Base-by-base conservation (phyloP, 2,797 vertebrate genomes). In the Rhabdophis nuchalis region DNA sequence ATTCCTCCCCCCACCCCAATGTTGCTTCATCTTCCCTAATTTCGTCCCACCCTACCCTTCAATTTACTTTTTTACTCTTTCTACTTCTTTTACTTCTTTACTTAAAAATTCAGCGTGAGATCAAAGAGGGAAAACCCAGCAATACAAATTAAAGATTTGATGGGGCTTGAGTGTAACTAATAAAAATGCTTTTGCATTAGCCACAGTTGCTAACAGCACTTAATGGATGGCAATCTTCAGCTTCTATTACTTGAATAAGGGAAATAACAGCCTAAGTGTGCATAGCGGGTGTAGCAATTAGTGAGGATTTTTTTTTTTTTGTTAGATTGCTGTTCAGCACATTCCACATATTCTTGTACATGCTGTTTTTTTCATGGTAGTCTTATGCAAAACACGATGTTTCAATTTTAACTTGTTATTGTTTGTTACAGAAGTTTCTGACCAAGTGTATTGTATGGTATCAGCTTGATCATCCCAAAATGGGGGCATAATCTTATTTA, bases 111-210 rank as follows among this genome's bases (percentile, higher is more conserved):
- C 68, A 94, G 58, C 58, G 60, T 93, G 94, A 95, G 89, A 96
- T 96, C 94, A 95, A 95, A 96, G 93, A 23, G 50, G 86, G 92
- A 93, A 85, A 95, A 93, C 46, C 13, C 3, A 0, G 50, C 88
- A 95, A 93, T 82, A 96, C 91, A 94, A 95, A 96, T 94, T 93
- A 95, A 27, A 93, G 87, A 95, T 96, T 87, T 95, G 91, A 95
- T 88, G 82, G 91, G 87, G 94, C 92, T 90, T 91, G 93, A 95
- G n/a, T 94, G 93, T 94, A 96, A 95, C 94, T 89, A 94, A 94
- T 93, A 94, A 95, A 95, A 95, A 95, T 95, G 92, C 11, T 96
- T 95, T 92, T 95, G 82, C 92, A 95, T 95, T 95, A 95, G 87
- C 92, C 91, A 92, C 88, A 94, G 93, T 94, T 95, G 85, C 87